Percentiles rank a stretch among this genome's conserved stretches.
phyloP scores from a whole-genome alignment of 2,797 vertebrate species.

The Thunnus albacares region DNA sequence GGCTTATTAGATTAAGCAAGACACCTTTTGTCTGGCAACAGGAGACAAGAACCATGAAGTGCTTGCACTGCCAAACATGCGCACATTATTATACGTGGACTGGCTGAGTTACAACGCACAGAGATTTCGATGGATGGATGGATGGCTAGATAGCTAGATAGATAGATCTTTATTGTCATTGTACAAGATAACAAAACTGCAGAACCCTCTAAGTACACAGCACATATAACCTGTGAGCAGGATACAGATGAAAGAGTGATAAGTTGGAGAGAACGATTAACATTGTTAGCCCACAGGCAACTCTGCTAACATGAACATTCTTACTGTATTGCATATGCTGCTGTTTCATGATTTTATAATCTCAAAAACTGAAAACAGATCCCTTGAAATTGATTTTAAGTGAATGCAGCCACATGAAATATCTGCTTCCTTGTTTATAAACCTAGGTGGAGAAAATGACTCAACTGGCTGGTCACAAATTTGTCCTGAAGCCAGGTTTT shows the following conservation, averaged over 20 bases:
- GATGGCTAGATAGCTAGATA: no score
- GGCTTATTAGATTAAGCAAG: conserved; percentile 18
- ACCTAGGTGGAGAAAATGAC: conserved; percentile 53
- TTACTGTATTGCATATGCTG: neutral
- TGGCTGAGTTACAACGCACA: conserved; percentile 37
- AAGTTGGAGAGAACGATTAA: neutral
- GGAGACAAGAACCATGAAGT: conserved; percentile 23
- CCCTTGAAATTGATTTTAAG: conserved; percentile 1
- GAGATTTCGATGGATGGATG: neutral
- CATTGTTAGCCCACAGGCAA: neutral
- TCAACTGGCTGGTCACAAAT: conserved; percentile 43
- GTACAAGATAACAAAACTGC: no score
- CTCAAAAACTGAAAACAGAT: conserved; percentile 27
- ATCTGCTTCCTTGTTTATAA: conserved; percentile 42
- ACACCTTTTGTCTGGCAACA: conserved; percentile 38
- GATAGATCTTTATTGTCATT: no score
- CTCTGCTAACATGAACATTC: neutral
- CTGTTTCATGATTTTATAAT: neutral
- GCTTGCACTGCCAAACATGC: conserved; percentile 30
- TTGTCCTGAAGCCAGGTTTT: conserved; percentile 57
- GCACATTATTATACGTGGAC: conserved; percentile 41
- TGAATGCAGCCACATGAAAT: conserved; percentile 32
- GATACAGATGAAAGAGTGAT: neutral
- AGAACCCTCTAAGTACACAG: no score
- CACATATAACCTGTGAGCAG: conserved; percentile 21